Conservation (phyloP, 2,113 vertebrate genomes). For the Pandion haliaetus region DNA sequence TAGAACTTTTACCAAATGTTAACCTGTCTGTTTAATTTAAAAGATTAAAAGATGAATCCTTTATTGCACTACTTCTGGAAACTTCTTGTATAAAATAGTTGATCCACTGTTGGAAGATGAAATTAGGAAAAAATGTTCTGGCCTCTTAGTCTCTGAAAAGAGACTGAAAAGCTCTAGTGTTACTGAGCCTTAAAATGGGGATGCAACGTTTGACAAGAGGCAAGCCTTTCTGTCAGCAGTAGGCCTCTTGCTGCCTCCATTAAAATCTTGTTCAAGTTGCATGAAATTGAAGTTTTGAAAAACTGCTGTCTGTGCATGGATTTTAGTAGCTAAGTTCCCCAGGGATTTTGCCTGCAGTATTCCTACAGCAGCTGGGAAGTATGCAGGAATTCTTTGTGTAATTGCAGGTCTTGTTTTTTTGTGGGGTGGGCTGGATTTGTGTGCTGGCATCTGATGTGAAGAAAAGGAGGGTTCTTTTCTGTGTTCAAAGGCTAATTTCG, state of each 20-base stretch:
- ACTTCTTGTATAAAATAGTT: neutral
- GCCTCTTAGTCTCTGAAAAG: neutral
- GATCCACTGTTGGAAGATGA: neutral
- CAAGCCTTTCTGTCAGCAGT: neutral
- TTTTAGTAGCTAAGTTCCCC: neutral
- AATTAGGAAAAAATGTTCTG: neutral
- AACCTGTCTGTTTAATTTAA: neutral
- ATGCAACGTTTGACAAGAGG: neutral
- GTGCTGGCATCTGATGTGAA: neutral
- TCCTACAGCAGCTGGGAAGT: neutral
- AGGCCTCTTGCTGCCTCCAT: neutral
- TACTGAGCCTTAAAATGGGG: neutral
- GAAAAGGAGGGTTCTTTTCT: neutral
- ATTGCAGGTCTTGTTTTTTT: neutral
- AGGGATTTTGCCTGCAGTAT: neutral
- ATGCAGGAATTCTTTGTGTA: neutral
- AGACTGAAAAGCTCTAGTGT: neutral
- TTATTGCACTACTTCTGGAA: neutral
- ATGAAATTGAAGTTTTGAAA: neutral
- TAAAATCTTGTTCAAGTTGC: neutral
- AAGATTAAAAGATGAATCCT: neutral
- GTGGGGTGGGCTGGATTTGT: neutral
- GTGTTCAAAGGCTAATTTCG: neutral
- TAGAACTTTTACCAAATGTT: neutral
- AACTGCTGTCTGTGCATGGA: neutral